Evolutionary conservation across 2,113 vertebrate species (phyloP).

Genomic region (Corythoichthys intestinalis): DNA sequence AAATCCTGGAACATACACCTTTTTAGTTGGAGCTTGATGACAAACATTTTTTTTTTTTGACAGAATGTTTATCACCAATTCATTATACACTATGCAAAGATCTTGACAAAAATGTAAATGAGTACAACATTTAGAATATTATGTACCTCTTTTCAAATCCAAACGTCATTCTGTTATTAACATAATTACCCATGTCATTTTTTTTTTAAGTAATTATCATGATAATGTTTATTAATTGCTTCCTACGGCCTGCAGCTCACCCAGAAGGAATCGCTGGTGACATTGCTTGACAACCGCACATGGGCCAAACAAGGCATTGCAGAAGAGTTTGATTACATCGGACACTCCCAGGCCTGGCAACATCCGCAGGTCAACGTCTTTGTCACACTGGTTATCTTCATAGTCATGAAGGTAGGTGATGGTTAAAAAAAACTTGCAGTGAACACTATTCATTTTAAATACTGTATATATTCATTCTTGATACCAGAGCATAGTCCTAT

Average conservation of each 20-base stretch:
- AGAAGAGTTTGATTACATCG: conserved; percentile 84
- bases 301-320: conserved; percentile 88
- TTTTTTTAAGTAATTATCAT: not conserved
- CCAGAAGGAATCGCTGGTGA: conserved; percentile 93
- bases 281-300: conserved; percentile 91
- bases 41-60: not conserved
- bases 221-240: conserved; percentile 4
- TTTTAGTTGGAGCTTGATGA: not conserved
- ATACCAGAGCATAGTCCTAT: not conserved
- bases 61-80: not conserved
- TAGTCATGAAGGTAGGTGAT: conserved; percentile 91
- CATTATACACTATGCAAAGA: too few relatives aligned
- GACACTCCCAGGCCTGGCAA: conserved; percentile 84
- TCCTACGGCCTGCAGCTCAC: conserved; percentile 77
- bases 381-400: conserved; percentile 90
- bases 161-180: not conserved
- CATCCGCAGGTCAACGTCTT: conserved; percentile 90
- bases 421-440: not conserved
- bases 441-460: not conserved
- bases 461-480: not conserved
- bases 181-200: not conserved
- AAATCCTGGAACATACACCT: not conserved
- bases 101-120: not conserved
- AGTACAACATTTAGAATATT: too few relatives aligned
- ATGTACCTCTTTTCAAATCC: not conserved